Base-by-base conservation (phyloP, 1,140 invertebrate species). In the Procambarus virginalis region DNA sequence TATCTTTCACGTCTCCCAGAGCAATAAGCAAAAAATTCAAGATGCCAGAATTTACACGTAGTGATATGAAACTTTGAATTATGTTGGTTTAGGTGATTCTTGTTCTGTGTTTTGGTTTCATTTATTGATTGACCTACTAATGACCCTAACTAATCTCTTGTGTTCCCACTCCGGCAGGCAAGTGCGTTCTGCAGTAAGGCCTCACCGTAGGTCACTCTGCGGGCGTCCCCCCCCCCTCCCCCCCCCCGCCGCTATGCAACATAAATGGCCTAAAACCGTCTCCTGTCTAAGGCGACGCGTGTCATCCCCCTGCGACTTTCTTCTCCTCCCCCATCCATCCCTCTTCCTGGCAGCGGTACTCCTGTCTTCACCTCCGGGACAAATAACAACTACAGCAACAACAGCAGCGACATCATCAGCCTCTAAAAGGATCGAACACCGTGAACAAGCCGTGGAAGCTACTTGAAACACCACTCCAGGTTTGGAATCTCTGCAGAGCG, bases 181-280 rank as follows among this genome's bases (percentile, higher is more conserved):
- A 89, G 81, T 89, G 87, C 49, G 73, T 89, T 58, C 80, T 89
- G 73, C 87, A 89, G 87, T 89, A 89, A 89, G 58, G 84, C 68
- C 51, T 51, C 80, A n/a, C 60, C 60, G 10, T 68, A 60, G 87
- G 68, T 48, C 58, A 58, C 86, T 20, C 60, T 88, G 86, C 60
- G 85, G 86, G 45, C 60, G 8, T 9, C 46, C 86, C 60, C 78
- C 86, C 86, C 78, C 86, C 87, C n/a, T n/a, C 34, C 34, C 3
- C 8, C 46, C 86, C 60, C 78, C 86, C 86, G 86, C 86, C 87
- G 87, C 87, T 89, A 89, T 89, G 87, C 87, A 89, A 89, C 80
- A 89, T 78, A 51, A 89, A 75, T 84, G 87, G 87, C 87, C 87
- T 89, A 89, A 60, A 88, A 60, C 48, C 78, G 86, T 80, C 86